Base-by-base conservation (phyloP, 2,797 vertebrate genomes). In the Lophura swinhoii region DNA sequence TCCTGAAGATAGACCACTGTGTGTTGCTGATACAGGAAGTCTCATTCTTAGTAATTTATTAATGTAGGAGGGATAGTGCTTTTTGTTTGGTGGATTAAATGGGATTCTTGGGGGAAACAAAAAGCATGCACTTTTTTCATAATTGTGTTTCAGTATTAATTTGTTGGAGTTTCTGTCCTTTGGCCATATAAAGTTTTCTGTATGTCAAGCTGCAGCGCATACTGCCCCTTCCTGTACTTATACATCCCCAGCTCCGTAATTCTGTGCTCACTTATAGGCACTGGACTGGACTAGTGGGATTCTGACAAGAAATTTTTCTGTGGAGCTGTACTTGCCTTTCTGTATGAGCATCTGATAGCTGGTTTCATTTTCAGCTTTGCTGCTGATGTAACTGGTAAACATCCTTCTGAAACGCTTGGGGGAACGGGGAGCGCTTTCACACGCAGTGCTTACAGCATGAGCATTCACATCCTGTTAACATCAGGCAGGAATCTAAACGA, bases 81-180 rank as follows among this genome's bases (percentile, higher is more conserved):
- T 51, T 49, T 63, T 51, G 28, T 64, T 64, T 39, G n/a, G 14
- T 53, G 24, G 23, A 39, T 55, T 72, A 33, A 35, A 18, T 48
- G 55, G 43, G 16, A 24, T 64, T 59, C 16, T 64, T 69, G 17
- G 10, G 29, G 31, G 55, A 29, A 77, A 44, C 20, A 60, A 68
- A 35, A 17, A 41, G 18, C 0, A 0, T 29, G 17, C 2, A 2
- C 24, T 46, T 71, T n/a, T 69, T 60, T 13, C 2, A 1, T 53
- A 63, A 15, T 51, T 69, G 9, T 80, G 23, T 73, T 92, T 79
- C 0, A 2, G 14, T 4, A 26, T 12, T 16, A 55, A 8, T 63
- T 17, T 59, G 10, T 53, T 84, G 35, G 3, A 7, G 10, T 44
- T 51, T 87, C 6, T 43, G 14, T 63, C 48, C 18, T 5, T 37